These are phyloP conservation scores for Tetraodon nigroviridis DNA, from an alignment of 2,113 vertebrate species.

Conservation along the genomic window DNA sequence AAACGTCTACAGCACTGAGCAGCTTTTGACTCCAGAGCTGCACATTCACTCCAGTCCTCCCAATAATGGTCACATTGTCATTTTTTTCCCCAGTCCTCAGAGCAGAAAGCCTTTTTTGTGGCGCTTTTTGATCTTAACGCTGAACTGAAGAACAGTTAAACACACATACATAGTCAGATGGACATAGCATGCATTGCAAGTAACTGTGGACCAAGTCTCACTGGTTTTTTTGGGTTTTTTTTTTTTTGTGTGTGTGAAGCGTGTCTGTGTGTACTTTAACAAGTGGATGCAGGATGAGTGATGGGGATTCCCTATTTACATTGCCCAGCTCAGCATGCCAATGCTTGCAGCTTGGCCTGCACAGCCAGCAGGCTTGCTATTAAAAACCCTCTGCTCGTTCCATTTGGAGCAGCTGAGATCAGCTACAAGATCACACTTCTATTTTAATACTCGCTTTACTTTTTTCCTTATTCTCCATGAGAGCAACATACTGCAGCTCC, in stretches of 20 bases:
- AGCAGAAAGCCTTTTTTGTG: conserved; percentile 28
- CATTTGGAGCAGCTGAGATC: conserved; percentile 17
- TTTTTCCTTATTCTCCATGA: conserved; percentile 4
- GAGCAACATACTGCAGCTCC: not conserved
- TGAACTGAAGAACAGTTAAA: conserved; percentile 23
- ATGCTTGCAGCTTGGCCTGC: conserved; percentile 39
- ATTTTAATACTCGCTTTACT: conserved; percentile 6
- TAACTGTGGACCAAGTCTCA: not conserved
- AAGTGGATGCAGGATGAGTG: conserved; percentile 48
- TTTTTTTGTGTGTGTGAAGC: too few species aligned
- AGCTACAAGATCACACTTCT: conserved; percentile 18
- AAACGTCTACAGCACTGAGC: conserved; percentile 20
- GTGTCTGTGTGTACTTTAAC: conserved; percentile 17
- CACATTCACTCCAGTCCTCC: conserved; percentile 1
- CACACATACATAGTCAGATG: conserved; percentile 20
- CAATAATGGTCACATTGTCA: conserved; percentile 38
- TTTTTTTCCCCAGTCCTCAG: not conserved
- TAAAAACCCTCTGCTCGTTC: conserved; percentile 35
- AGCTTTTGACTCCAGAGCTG: not conserved
- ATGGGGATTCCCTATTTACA: conserved; percentile 73
- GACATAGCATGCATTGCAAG: not conserved
- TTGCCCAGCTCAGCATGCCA: conserved; percentile 43
- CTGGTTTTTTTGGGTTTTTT: too few species aligned
- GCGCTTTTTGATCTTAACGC: conserved; percentile 14
- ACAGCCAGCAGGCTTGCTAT: conserved; percentile 40